These are phyloP conservation scores for Epizoanthus ramosus DNA, from an alignment of 92 coral and sea anemone species.

Conservation along the genomic window DNA sequence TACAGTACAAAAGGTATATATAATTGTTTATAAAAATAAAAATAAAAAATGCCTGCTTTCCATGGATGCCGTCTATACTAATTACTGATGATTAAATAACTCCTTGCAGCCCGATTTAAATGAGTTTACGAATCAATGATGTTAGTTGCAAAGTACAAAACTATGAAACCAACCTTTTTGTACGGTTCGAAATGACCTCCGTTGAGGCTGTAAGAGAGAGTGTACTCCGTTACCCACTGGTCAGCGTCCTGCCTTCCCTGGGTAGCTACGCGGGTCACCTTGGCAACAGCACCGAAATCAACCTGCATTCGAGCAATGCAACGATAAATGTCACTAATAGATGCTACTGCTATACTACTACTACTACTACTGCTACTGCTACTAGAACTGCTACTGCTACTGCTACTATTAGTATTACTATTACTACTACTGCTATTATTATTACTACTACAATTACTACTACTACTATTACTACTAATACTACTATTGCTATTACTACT, in stretches of 20 bases:
- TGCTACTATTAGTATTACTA: neutral
- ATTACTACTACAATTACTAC: neutral
- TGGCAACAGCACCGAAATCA: slow-evolving; percentile 29
- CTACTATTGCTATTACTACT: neutral
- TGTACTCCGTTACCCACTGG: slow-evolving; percentile 24
- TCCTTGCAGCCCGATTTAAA: too few relatives aligned
- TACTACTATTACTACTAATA: neutral
- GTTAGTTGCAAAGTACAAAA: too few relatives aligned
- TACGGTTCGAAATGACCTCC: slow-evolving; percentile 28
- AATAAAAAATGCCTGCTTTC: too few relatives aligned
- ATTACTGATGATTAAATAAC: too few relatives aligned
- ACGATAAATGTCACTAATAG: neutral
- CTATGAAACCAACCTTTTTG: neutral
- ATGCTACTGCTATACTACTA: neutral
- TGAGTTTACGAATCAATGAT: too few relatives aligned
- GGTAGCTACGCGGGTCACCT: slow-evolving; percentile 25
- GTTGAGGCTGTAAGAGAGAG: slow-evolving; percentile 21
- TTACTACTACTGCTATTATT: neutral
- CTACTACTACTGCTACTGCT: neutral
- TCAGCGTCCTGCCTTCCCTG: slow-evolving; percentile 29
- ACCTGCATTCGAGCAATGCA: neutral
- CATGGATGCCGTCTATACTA: too few relatives aligned
- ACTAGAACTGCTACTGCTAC: neutral
- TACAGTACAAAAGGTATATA: too few relatives aligned
- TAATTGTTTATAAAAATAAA: too few relatives aligned